phyloP scores from a whole-genome alignment of 2,113 vertebrate species.

The Anas platyrhynchos region DNA sequence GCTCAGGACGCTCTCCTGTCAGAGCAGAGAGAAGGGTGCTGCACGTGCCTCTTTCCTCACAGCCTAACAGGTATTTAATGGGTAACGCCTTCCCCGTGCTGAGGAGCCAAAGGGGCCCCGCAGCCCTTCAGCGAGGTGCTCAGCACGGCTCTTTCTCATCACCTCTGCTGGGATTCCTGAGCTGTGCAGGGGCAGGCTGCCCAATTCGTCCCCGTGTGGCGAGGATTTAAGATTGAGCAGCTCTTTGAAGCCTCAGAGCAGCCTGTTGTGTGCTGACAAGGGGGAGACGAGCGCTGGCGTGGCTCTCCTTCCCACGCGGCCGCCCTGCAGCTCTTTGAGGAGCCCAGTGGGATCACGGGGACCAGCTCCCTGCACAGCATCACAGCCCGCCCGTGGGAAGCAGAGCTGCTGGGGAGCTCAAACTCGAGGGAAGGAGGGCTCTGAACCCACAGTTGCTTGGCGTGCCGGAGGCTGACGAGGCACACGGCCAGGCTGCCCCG shows the following conservation, averaged over 20 bases:
- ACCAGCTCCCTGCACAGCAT: not conserved
- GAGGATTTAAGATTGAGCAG: not conserved
- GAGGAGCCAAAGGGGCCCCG: accelerated
- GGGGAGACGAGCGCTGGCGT: accelerated
- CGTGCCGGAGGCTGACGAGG: not conserved
- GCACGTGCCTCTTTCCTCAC: not conserved
- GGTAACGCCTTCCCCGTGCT: accelerated
- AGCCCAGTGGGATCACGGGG: not conserved
- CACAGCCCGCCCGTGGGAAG: not conserved
- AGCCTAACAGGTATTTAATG: not conserved
- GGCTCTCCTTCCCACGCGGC: not conserved
- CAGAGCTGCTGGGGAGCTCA: not conserved
- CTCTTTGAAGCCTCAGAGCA: not conserved
- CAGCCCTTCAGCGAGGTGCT: accelerated
- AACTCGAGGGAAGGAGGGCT: not conserved
- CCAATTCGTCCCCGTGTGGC: not conserved
- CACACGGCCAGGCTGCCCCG: not conserved
- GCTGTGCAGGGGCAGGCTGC: not conserved
- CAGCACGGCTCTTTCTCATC: accelerated
- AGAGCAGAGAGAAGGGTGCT: not conserved
- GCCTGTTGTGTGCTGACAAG: not conserved
- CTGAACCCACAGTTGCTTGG: not conserved
- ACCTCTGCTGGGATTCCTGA: not conserved
- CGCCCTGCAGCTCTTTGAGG: not conserved
- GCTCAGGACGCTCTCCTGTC: not conserved